phyloP scores from a whole-genome alignment of 2,888 invertebrate genomes.

The Drosophila parthenogenetica region DNA sequence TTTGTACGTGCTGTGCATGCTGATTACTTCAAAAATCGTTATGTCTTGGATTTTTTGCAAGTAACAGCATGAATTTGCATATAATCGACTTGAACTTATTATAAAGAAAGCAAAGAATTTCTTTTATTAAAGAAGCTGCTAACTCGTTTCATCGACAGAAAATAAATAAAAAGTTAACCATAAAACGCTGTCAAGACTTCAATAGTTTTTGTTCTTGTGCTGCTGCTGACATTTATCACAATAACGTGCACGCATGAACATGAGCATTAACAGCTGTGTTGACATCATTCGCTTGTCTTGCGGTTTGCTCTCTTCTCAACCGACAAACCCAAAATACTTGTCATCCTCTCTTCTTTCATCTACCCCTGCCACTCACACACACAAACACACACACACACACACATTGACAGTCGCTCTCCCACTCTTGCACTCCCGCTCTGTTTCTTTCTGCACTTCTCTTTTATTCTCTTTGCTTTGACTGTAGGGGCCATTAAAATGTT shows the following conservation, averaged over 20 bases:
- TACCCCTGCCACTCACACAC: background rate
- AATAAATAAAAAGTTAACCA: background rate
- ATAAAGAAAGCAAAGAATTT: too few relatives aligned
- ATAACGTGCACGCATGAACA: constrained; percentile 53
- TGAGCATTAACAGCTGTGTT: constrained; percentile 55
- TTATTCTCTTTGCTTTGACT: constrained; percentile 35
- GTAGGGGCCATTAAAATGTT: constrained; percentile 73
- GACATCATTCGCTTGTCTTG: constrained; percentile 55
- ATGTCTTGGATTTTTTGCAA: too few relatives aligned
- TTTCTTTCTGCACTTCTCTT: constrained; percentile 14
- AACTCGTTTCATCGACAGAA: background rate
- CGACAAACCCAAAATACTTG: constrained; percentile 47
- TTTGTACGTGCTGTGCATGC: background rate
- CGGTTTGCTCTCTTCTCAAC: constrained; percentile 48
- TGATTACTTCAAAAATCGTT: too few relatives aligned
- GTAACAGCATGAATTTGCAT: too few relatives aligned
- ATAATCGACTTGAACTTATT: too few relatives aligned
- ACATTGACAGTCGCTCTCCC: background rate
- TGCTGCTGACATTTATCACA: constrained; percentile 20
- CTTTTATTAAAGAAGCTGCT: background rate
- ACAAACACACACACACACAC: too few relatives aligned
- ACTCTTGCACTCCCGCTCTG: background rate
- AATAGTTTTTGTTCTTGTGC: constrained; percentile 10
- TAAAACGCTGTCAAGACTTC: constrained; percentile 3
- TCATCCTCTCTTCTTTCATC: constrained; percentile 20